phyloP scores from a whole-genome alignment of 2,797 vertebrate genomes.

The Erethizon dorsatum region DNA sequence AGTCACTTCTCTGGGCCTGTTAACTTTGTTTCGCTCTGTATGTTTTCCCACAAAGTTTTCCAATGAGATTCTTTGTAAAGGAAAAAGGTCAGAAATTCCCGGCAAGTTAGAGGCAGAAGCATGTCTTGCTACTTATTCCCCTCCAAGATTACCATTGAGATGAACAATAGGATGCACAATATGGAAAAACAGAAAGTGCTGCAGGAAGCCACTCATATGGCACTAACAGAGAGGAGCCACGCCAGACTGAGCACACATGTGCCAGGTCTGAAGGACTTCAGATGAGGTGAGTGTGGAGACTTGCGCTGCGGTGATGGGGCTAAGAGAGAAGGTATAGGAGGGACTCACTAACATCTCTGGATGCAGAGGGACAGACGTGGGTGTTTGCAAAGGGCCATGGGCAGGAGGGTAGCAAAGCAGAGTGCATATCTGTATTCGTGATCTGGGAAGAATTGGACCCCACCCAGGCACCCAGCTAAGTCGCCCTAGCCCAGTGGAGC shows the following conservation, averaged over 20 bases:
- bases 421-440: rapidly evolving
- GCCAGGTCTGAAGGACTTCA: not conserved
- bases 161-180: not conserved
- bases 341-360: not conserved
- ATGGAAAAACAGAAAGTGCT: not conserved
- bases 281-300: no score
- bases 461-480: no score
- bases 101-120: not conserved
- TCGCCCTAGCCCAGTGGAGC: no score
- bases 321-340: not conserved
- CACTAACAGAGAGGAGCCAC: not conserved
- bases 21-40: not conserved
- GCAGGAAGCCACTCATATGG: not conserved
- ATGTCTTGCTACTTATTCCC: not conserved
- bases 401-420: not conserved
- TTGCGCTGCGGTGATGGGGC: not conserved
- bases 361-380: not conserved
- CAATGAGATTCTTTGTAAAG: not conserved
- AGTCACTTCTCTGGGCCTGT: not conserved
- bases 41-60: conserved; percentile 16
- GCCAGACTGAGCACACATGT: not conserved
- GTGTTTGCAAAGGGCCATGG: not conserved
- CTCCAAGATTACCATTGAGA: not conserved
- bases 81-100: conserved; percentile 8
- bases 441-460: not conserved